These are phyloP conservation scores for Saccostrea glomerata DNA, from an alignment of 1,140 invertebrate species.

Conservation along the genomic window DNA sequence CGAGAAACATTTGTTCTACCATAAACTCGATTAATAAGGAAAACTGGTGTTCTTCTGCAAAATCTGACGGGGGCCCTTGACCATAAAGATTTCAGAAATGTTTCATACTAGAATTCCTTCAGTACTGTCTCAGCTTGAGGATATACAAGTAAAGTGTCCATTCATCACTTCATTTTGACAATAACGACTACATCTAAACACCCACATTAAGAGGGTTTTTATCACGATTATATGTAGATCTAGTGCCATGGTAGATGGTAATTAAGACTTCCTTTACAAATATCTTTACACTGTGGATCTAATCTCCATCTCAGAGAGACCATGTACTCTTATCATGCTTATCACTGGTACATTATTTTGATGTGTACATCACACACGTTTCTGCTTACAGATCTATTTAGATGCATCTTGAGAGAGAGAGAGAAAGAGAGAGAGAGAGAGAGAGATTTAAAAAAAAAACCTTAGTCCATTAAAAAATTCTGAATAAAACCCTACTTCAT, in stretches of 20 bases:
- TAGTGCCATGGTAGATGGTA: background rate
- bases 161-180: slow-evolving; percentile 27
- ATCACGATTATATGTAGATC: slow-evolving; percentile 26
- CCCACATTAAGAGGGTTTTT: slow-evolving; percentile 9
- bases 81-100: background rate
- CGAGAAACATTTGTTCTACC: no score
- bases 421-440: background rate
- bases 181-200: slow-evolving; percentile 9
- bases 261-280: background rate
- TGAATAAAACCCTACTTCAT: background rate
- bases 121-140: background rate
- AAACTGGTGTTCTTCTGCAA: background rate
- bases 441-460: background rate
- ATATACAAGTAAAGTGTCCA: background rate
- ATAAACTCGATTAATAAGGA: no score
- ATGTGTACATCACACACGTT: background rate
- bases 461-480: no score
- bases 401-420: background rate
- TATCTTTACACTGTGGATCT: no score
- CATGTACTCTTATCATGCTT: no score
- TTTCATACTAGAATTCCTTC: background rate
- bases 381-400: background rate
- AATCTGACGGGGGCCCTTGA: background rate
- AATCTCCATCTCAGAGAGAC: no score
- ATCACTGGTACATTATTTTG: no score